Conservation (phyloP, 2,888 invertebrate species). For the Autographa pulchrina region DNA sequence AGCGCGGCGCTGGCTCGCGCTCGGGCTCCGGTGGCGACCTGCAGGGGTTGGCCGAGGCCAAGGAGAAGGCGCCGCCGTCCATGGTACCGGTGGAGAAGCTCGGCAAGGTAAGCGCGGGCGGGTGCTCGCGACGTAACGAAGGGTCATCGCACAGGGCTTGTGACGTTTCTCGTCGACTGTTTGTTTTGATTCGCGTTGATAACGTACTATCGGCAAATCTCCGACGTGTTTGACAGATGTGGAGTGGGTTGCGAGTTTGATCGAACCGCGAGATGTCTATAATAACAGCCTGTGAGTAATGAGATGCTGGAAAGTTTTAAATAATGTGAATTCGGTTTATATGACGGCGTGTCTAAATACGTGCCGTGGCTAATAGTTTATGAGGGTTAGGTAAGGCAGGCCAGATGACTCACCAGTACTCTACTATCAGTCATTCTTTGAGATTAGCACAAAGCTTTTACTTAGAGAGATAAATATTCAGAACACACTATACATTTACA, state of each 20-base stretch:
- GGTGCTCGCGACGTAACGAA: conserved; percentile 40
- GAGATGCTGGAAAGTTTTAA: conserved; percentile 24
- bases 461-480: not conserved
- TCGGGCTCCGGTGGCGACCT: conserved; percentile 92
- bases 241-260: conserved; percentile 23
- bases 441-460: conserved; percentile 31
- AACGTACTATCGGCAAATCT: conserved; percentile 51
- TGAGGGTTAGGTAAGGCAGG: conserved; percentile 32
- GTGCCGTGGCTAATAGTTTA: conserved; percentile 25
- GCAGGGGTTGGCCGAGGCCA: conserved; percentile 90
- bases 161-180: conserved; percentile 63
- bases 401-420: conserved; percentile 38
- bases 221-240: conserved; percentile 52
- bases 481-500: not conserved
- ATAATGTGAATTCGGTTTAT: not conserved
- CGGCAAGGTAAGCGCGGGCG: conserved; percentile 89
- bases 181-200: conserved; percentile 62
- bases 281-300: conserved; percentile 32
- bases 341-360: conserved; percentile 3
- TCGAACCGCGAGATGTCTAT: conserved; percentile 46
- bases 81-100: conserved; percentile 93
- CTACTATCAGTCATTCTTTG: conserved; percentile 19
- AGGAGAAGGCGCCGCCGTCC: conserved; percentile 85
- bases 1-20: conserved; percentile 86
- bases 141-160: conserved; percentile 63